Conservation (phyloP, 2,888 invertebrate species). For the Scaptomyza caliginosa region DNA sequence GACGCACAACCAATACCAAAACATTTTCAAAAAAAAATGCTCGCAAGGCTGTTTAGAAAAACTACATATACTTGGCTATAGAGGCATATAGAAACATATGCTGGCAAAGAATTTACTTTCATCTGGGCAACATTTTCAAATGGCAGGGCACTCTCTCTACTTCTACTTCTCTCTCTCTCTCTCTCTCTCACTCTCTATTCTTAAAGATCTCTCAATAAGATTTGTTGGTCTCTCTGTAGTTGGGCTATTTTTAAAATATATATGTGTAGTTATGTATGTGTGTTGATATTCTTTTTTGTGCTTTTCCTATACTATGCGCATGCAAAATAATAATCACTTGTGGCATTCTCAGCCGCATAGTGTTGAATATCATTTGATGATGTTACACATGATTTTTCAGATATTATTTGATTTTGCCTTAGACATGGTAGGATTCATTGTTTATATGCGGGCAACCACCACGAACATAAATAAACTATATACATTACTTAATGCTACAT, state of each 20-base stretch:
- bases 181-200: neutral
- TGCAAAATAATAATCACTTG: conserved; percentile 78
- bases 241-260: conserved; percentile 66
- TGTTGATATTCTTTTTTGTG: conserved; percentile 20
- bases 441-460: conserved; percentile 24
- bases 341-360: conserved; percentile 72
- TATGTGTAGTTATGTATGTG: conserved; percentile 24
- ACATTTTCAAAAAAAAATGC: conserved; percentile 25
- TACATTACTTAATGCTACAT: conserved; percentile 20
- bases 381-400: conserved; percentile 72
- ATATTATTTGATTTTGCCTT: conserved; percentile 50
- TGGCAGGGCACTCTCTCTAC: conserved; percentile 37
- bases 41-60: conserved; percentile 52
- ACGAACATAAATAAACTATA: conserved; percentile 1
- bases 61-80: conserved; percentile 7
- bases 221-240: conserved; percentile 37
- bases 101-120: conserved; percentile 76
- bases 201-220: conserved; percentile 17
- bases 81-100: conserved; percentile 39
- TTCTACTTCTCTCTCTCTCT: conserved; percentile 11
- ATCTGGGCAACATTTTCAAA: conserved; percentile 67
- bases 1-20: conserved; percentile 24
- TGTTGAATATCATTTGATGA: conserved; percentile 82
- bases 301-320: conserved; percentile 43
- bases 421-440: conserved; percentile 15